Evolutionary conservation across 2,888 invertebrate species (phyloP).

Genomic region (Melanostoma mellinum): DNA sequence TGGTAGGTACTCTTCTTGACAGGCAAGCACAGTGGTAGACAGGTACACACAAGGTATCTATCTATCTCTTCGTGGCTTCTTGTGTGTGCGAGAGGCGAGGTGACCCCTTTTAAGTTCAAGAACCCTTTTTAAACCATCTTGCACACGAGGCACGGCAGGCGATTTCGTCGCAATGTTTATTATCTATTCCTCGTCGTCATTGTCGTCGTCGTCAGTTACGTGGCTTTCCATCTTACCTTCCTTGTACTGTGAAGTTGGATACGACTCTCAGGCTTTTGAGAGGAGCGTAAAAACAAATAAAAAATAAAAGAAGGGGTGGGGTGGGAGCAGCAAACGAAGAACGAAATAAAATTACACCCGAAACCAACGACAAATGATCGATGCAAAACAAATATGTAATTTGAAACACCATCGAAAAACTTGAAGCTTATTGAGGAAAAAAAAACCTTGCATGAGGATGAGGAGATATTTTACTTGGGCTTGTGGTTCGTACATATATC

Average conservation of each 20-base stretch:
- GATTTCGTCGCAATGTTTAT: conserved; percentile 56
- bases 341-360: conserved; percentile 15
- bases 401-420: background rate
- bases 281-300: conserved; percentile 16
- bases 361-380: conserved; percentile 25
- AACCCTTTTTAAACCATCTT: conserved; percentile 71
- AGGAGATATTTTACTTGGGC: too few relatives aligned
- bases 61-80: conserved; percentile 32
- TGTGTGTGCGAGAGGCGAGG: conserved; percentile 56
- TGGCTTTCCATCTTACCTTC: conserved; percentile 44
- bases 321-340: background rate
- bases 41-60: conserved; percentile 56
- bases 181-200: conserved; percentile 47
- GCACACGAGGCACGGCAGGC: conserved; percentile 68
- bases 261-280: conserved; percentile 4
- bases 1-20: conserved; percentile 28
- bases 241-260: background rate
- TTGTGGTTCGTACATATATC: too few relatives aligned
- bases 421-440: background rate
- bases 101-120: conserved; percentile 73
- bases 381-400: background rate
- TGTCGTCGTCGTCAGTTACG: conserved; percentile 33
- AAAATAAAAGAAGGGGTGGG: background rate
- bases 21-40: conserved; percentile 52
- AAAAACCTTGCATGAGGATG: background rate